Percentiles rank a stretch among this genome's conserved stretches.
These are phyloP conservation scores for Eufriesea mexicana DNA, from an alignment of 1,140 invertebrate species.

Conservation along the genomic window DNA sequence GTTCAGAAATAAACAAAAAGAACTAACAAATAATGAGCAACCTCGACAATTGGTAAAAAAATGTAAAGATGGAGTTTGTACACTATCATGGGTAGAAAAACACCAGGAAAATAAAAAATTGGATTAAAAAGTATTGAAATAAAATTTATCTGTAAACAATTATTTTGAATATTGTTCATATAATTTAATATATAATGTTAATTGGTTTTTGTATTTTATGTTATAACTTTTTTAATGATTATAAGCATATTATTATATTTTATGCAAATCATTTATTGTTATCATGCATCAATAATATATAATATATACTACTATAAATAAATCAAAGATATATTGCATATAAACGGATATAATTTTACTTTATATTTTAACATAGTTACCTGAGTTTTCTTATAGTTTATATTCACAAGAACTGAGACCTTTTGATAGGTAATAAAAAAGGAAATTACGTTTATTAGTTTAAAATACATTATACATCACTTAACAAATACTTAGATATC, in stretches of 20 bases:
- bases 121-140: constrained; percentile 33
- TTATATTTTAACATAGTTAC: background rate
- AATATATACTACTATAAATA: background rate
- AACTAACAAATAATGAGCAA: constrained; percentile 53
- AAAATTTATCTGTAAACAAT: constrained; percentile 21
- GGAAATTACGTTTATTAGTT: constrained; percentile 20
- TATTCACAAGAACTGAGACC: background rate
- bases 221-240: background rate
- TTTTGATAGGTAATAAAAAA: constrained; percentile 21
- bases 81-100: constrained; percentile 73
- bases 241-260: background rate
- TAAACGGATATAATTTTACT: background rate
- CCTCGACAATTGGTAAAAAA: constrained; percentile 73
- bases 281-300: background rate
- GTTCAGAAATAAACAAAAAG: constrained; percentile 58
- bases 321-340: background rate
- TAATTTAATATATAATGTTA: constrained; percentile 29
- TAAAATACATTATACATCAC: constrained; percentile 39
- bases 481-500: constrained; percentile 16
- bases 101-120: constrained; percentile 42
- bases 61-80: constrained; percentile 78
- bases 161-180: constrained; percentile 19
- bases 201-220: background rate
- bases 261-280: background rate
- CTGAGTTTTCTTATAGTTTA: background rate